These are phyloP conservation scores for Phenganax subtilis DNA, from an alignment of 92 coral and sea anemone species.

Conservation along the genomic window DNA sequence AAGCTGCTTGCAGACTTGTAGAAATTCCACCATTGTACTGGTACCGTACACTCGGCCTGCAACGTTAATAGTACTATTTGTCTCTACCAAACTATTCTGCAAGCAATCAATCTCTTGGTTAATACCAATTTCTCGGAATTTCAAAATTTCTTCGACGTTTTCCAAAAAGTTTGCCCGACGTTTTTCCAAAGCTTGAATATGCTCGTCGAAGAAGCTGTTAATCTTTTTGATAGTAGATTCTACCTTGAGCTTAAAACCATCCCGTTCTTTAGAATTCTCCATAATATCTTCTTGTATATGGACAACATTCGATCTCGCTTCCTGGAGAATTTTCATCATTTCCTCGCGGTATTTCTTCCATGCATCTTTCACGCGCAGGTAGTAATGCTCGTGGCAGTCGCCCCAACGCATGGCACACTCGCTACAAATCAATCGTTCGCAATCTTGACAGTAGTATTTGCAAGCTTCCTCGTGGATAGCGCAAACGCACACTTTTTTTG, in stretches of 20 bases:
- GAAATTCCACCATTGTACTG: conserved; percentile 38
- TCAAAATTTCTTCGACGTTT: conserved; percentile 37
- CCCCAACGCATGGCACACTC: conserved; percentile 47
- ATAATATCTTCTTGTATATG: conserved; percentile 32
- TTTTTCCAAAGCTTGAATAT: conserved; percentile 34
- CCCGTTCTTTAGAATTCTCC: conserved; percentile 34
- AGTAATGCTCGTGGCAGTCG: conserved; percentile 40
- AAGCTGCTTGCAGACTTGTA: conserved; percentile 37
- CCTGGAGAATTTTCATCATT: conserved; percentile 38
- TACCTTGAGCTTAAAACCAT: conserved; percentile 36
- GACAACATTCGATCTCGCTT: conserved; percentile 24
- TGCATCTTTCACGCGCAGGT: conserved; percentile 37
- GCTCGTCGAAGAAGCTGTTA: conserved; percentile 40
- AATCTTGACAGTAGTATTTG: conserved; percentile 36
- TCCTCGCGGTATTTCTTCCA: conserved; percentile 43
- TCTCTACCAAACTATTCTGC: conserved; percentile 37
- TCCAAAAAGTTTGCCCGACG: conserved; percentile 33
- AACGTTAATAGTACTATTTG: conserved; percentile 34
- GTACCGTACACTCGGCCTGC: conserved; percentile 40
- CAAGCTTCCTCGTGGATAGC: conserved; percentile 35
- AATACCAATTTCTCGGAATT: conserved; percentile 34
- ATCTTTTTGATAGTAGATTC: conserved; percentile 37
- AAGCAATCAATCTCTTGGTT: conserved; percentile 40
- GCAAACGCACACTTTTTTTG: conserved; percentile 33
- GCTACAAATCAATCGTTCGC: conserved; percentile 38